A percentile compares a stretch with the other conserved stretches of the same genome.
Conservation (phyloP, 2,888 invertebrate genomes). For the Ophion ellenae region DNA sequence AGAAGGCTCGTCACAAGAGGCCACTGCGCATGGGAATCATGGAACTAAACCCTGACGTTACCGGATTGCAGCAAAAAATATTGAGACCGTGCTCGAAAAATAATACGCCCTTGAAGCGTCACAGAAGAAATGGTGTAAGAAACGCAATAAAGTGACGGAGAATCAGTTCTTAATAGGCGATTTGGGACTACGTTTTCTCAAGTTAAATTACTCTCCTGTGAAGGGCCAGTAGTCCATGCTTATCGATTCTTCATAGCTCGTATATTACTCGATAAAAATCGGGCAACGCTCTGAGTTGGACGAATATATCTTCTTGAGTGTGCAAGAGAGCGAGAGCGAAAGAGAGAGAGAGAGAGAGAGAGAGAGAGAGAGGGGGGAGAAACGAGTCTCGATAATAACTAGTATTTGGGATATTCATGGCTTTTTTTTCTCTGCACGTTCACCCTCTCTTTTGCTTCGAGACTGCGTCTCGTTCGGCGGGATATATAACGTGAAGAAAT, state of each 20-base stretch:
- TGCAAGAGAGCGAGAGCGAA: not conserved
- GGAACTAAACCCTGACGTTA: not conserved
- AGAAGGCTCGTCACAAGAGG: not conserved
- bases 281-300: constrained; percentile 16
- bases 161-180: constrained; percentile 14
- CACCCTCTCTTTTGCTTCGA: constrained; percentile 44
- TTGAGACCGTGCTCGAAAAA: not conserved
- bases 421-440: constrained; percentile 41
- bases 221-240: constrained; percentile 60
- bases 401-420: constrained; percentile 61
- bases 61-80: not conserved
- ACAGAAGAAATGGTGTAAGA: not conserved
- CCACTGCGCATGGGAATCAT: not conserved
- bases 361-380: not conserved
- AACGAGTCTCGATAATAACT: constrained; percentile 56
- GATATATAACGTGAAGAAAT: constrained; percentile 27
- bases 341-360: constrained; percentile 5
- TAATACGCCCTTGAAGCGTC: not conserved
- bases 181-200: constrained; percentile 4
- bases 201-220: constrained; percentile 20
- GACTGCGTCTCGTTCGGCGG: constrained; percentile 20
- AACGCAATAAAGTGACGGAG: constrained; percentile 4
- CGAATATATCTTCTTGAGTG: constrained; percentile 1
- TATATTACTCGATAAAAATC: constrained; percentile 65
- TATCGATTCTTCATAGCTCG: constrained; percentile 66